Evolutionary conservation across 2,888 invertebrate species (phyloP), one percentile per base, ranked within the genome.

Genomic region (Molanna angustata): DNA sequence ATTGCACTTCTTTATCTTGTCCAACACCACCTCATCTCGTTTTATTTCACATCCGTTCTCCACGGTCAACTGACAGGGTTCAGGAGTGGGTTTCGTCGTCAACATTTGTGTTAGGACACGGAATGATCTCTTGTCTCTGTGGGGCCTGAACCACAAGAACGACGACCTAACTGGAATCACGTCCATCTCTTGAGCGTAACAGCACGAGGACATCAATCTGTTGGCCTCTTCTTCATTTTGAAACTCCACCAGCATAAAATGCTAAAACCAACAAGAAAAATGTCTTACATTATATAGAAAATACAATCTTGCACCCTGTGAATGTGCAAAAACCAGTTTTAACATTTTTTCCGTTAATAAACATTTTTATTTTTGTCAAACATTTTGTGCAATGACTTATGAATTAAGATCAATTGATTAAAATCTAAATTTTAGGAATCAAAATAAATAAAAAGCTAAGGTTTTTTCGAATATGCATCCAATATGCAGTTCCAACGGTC

Each of bases 191-290:
- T 80, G 79, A 42, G 80, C 71, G 64, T 84, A 83, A 0, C 76
- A 72, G 61, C 84, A 80, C 2, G 70, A 69, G 37, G 67, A 63
- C n/a, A 88, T 67, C 1, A 85, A 70, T 20, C 79, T 73, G 13
- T 74, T 65, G 1, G 84, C 76, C 59, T 80, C 74, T 2, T 71
- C 66, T 61, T 75, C 72, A 9, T 77, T 70, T 2, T 70, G 69
- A 68, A 86, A 90, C 72, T 92, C 90, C 43, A 91, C 74, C 27
- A 91, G 72, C 67, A 90, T 83, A 64, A 87, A 90, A 67, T 88
- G 82, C 82, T 87, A 70, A 44, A 67, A 69, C 51, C 55, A 55
- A 57, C 57, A n/a, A 18, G 47, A 51, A 52, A 20, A 51, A 19
- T 13, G 11, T 11, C n/a, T n/a, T n/a, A n/a, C n/a, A n/a, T n/a